Evolutionary conservation across 2,797 vertebrate genomes (phyloP), one percentile per base, ranked within the genome.

Genomic region (Nothura maculosa): DNA sequence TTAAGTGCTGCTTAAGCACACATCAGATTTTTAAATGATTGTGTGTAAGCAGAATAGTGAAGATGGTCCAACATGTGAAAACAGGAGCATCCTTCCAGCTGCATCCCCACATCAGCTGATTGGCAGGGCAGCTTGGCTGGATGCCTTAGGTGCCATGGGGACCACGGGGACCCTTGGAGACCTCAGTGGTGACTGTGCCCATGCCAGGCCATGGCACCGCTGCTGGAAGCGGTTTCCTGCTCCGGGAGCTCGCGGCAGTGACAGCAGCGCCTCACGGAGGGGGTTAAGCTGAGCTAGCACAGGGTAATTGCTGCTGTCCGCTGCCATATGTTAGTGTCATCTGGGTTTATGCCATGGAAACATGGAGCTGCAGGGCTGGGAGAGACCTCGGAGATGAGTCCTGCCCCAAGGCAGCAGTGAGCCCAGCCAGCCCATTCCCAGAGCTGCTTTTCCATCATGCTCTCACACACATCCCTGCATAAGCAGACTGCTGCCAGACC

Each of bases 41-140:
- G 27, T 1, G 7, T 57, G 61, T 12, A 60, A 34, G 68, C 17
- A 38, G 84, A 79, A 18, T 20, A 77, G 25, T 5, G 1, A 2
- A 58, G 50, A 22, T 2, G 52, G 50, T 30, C 21, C 62, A 72
- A 54, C 80, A 55, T 42, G 58, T 42, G n/a, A 72, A 62, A 68
- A 21, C 3, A 3, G 8, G 32, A 45, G 34, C 4, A 7, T 9
- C 66, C 69, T 30, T 42, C 6, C 66, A 87, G 5, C 62, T 55
- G 24, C 0, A 0, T 72, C 38, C 40, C 69, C 50, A 81, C 19
- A 30, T 32, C 45, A 20, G 0, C 0, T 0, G 9, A 55, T 43
- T 43, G 8, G 16, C 11, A 43, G 43, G 52, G 55, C 57, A 45
- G 6, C 24, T 28, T 67, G 74, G 36, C 5, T 1, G 1, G 32